Conservation (phyloP, 2,888 invertebrate genomes). For the Platycnemis pennipes region DNA sequence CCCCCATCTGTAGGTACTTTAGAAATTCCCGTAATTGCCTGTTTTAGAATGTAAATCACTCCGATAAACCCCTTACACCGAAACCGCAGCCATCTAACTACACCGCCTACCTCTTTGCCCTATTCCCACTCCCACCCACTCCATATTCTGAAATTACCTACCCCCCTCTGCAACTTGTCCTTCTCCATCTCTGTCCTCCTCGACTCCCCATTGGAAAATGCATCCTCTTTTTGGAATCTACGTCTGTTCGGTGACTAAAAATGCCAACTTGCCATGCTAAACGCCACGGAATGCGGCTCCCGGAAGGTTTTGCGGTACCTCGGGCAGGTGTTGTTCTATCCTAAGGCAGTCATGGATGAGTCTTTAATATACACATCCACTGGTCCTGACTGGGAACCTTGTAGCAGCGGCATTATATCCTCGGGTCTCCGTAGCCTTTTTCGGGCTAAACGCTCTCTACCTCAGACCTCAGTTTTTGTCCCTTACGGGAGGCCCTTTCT, state of each 20-base stretch:
- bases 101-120: not conserved
- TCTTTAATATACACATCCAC: not conserved
- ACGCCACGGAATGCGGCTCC: not conserved
- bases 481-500: not conserved
- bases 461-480: not conserved
- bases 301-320: no score
- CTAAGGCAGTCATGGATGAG: no score
- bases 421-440: not conserved
- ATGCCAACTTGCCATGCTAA: not conserved
- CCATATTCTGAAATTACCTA: not conserved
- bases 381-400: not conserved
- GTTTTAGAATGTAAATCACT: conserved; percentile 47
- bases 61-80: conserved; percentile 16
- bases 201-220: not conserved
- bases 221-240: not conserved
- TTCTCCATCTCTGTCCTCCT: not conserved
- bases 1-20: not conserved
- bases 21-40: conserved; percentile 41
- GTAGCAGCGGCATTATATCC: not conserved
- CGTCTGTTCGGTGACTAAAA: not conserved
- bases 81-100: conserved; percentile 1
- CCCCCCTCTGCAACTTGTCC: not conserved
- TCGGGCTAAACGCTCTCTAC: not conserved
- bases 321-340: no score
- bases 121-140: not conserved